Conservation (phyloP, 1,140 invertebrate genomes). For the Stegodyphus mimosarum region DNA sequence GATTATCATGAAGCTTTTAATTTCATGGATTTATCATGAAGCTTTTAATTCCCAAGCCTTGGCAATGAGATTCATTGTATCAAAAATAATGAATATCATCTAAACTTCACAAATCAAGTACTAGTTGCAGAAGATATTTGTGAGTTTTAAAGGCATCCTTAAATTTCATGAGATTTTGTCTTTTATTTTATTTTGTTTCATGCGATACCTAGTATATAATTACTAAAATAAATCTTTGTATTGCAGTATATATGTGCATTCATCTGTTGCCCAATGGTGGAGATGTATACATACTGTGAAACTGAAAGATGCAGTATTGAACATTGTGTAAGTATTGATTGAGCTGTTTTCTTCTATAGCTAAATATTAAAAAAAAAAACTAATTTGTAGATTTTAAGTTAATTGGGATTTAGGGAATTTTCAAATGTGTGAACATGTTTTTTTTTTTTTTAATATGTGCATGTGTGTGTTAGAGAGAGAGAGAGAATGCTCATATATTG, state of each 20-base stretch:
- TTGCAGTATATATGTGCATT: constrained; percentile 87
- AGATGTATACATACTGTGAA: constrained; percentile 83
- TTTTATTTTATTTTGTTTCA: not conserved
- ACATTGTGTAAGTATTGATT: constrained; percentile 72
- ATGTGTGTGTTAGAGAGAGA: not conserved
- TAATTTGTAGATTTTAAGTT: not conserved
- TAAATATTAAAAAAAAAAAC: too few species aligned
- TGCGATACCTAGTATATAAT: too few species aligned
- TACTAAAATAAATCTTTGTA: not conserved
- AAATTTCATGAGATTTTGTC: not conserved
- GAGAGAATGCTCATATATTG: too few species aligned
- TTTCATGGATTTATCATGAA: too few species aligned
- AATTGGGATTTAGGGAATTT: not conserved
- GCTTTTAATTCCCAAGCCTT: too few species aligned
- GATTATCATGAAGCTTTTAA: too few species aligned
- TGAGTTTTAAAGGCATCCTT: too few species aligned
- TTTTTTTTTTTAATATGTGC: not conserved
- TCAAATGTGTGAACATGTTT: not conserved
- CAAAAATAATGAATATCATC: too few species aligned
- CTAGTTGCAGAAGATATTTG: too few species aligned
- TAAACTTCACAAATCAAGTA: too few species aligned
- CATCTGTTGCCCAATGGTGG: constrained; percentile 91
- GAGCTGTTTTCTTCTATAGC: not conserved
- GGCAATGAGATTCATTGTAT: too few species aligned
- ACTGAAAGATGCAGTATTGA: constrained; percentile 75